Base-by-base conservation (phyloP, 2,797 vertebrate genomes). In the Heliangelus exortis region DNA sequence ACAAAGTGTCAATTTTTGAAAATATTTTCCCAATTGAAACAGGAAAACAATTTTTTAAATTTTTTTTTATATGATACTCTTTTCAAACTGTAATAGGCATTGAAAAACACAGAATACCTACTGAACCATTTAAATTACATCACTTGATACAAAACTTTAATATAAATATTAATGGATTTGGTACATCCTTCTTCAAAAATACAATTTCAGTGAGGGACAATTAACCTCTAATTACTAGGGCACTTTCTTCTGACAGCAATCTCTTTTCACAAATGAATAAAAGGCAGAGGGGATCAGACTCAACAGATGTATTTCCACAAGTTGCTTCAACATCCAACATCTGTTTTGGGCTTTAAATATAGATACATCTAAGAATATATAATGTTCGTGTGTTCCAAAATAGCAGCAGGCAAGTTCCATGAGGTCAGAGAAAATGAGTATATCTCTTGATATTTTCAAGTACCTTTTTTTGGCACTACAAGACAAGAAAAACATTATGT, bases 401-500 rank as follows among this genome's bases (percentile, higher is more conserved):
- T 69, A 95, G 92, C 90, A 96, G 76, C 34, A 92, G 91, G 85
- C 78, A 84, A 95, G 91, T 96, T 96, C 95, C 94, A 96, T 87
- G 94, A 90, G 71, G 90, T 97, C 87, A 93, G 50, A 96, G 54
- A 96, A 96, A 85, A 94, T 54, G 22, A 80, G 88, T 9, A 12
- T 55, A 91, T 84, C 93, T 93, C 80, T 92, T 12, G 4, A 91
- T 96, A 96, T 74, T 93, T 94, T 95, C 5, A n/a, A 87, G 74
- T 54, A 94, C 71, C 53, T 66, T 89, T 95, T 90, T 95, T 86
- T 96, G 91, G 88, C 93, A 96, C 75, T n/a, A 53, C 17, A 72
- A 75, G 91, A 92, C 47, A 92, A 61, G 45, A 79, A 93, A 92
- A 96, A 84, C 36, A 85, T 94, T 89, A 91, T 78, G 59, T 43